Evolutionary conservation across 2,113 vertebrate genomes (phyloP).

Genomic region (Equus przewalskii): DNA sequence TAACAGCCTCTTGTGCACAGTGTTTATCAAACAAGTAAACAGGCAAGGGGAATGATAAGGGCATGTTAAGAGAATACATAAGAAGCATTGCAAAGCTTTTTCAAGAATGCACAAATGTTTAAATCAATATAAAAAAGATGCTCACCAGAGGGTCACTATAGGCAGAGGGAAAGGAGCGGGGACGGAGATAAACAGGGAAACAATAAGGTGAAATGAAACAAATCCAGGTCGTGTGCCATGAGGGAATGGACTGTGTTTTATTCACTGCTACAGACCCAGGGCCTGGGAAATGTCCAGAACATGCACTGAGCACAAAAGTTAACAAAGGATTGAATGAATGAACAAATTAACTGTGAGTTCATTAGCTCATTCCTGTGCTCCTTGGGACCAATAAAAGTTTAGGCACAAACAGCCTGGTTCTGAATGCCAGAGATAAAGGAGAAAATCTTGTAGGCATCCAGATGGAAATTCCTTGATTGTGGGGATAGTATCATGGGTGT

Average conservation of each 20-base stretch:
- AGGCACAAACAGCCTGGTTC: background rate
- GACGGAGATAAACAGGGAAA: background rate
- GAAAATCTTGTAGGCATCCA: background rate
- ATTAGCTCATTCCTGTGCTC: background rate
- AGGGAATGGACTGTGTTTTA: background rate
- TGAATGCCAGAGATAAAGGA: background rate
- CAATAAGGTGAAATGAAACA: background rate
- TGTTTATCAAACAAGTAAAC: background rate
- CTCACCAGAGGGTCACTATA: background rate
- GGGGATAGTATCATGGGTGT: background rate
- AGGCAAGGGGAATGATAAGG: background rate
- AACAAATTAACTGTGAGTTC: background rate
- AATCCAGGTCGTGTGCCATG: background rate
- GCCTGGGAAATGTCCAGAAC: background rate
- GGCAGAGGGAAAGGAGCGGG: background rate
- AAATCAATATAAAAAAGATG: background rate
- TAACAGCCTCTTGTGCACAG: background rate
- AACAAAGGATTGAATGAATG: background rate
- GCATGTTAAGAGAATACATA: background rate
- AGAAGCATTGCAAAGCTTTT: background rate
- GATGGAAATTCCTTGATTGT: background rate
- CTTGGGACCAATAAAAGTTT: background rate
- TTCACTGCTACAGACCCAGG: background rate
- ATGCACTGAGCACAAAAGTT: background rate
- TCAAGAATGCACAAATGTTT: background rate